These are phyloP conservation scores for Caligus rogercresseyi DNA, from an alignment of 1,140 invertebrate species.

Conservation along the genomic window DNA sequence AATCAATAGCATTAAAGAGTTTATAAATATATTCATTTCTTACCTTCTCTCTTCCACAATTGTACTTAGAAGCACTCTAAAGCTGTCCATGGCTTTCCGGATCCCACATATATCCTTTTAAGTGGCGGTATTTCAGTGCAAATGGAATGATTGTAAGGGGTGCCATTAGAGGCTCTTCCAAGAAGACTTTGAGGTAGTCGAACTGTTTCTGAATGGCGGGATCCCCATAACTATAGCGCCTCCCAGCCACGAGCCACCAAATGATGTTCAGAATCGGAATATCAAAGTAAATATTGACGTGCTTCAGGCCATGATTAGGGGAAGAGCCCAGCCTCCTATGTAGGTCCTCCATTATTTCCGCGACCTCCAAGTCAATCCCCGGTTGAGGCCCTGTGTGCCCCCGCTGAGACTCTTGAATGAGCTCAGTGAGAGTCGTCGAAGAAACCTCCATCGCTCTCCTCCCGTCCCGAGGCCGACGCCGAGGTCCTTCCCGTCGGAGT, in stretches of 20 bases:
- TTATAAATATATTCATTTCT: too few relatives aligned
- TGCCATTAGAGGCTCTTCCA: not conserved
- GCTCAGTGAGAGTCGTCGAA: not conserved
- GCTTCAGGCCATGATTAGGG: not conserved
- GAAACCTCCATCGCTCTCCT: slow-evolving; percentile 3
- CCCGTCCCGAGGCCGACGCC: slow-evolving; percentile 9
- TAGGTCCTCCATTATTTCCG: not conserved
- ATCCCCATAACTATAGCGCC: slow-evolving; percentile 4
- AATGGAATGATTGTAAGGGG: slow-evolving; percentile 7
- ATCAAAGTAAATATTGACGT: slow-evolving; percentile 9
- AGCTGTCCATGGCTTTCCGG: not conserved
- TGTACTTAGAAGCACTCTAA: not conserved
- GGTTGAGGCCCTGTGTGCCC: not conserved
- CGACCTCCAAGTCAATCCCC: not conserved
- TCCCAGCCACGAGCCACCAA: slow-evolving; percentile 11
- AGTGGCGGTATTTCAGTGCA: not conserved
- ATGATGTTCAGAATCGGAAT: slow-evolving; percentile 8
- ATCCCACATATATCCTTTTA: slow-evolving; percentile 4
- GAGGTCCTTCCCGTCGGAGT: slow-evolving; percentile 1
- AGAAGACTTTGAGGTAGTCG: not conserved
- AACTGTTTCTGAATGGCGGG: slow-evolving; percentile 4
- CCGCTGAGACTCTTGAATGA: not conserved
- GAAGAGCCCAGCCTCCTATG: not conserved
- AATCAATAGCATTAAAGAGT: too few relatives aligned
- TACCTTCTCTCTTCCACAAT: slow-evolving; percentile 7